phyloP scores from a whole-genome alignment of 64 coral and sea anemone species.

The Catalaphyllia jardinei region DNA sequence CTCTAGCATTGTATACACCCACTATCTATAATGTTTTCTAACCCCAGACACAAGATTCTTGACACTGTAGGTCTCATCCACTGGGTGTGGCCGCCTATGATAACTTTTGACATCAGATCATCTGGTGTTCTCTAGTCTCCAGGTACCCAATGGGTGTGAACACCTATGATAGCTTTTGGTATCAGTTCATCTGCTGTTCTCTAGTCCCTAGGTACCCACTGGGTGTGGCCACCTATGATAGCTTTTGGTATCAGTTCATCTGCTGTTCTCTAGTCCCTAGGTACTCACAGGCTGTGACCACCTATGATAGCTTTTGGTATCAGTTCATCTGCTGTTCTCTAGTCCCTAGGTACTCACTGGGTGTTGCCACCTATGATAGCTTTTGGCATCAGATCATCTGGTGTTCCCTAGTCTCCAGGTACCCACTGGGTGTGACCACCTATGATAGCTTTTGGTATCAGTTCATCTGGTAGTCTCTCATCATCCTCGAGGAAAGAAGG shows the following conservation, averaged over 20 bases:
- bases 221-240: neutral
- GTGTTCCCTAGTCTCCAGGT: neutral
- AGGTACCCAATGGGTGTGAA: neutral
- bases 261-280: neutral
- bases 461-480: neutral
- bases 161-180: neutral
- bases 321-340: too few species aligned
- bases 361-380: too few species aligned
- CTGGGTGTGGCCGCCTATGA: too few species aligned
- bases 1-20: neutral
- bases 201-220: neutral
- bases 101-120: too few species aligned
- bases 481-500: neutral
- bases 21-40: too few species aligned
- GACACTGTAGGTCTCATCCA: too few species aligned
- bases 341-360: too few species aligned
- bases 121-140: neutral
- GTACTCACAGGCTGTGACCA: too few species aligned
- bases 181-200: too few species aligned
- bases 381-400: too few species aligned
- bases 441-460: neutral
- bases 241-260: neutral
- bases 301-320: too few species aligned
- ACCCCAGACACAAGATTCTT: neutral
- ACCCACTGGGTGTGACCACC: slow-evolving; percentile 2